Evolutionary conservation across 2,113 vertebrate genomes (phyloP).

Genomic region (Rhizomys pruinosus): DNA sequence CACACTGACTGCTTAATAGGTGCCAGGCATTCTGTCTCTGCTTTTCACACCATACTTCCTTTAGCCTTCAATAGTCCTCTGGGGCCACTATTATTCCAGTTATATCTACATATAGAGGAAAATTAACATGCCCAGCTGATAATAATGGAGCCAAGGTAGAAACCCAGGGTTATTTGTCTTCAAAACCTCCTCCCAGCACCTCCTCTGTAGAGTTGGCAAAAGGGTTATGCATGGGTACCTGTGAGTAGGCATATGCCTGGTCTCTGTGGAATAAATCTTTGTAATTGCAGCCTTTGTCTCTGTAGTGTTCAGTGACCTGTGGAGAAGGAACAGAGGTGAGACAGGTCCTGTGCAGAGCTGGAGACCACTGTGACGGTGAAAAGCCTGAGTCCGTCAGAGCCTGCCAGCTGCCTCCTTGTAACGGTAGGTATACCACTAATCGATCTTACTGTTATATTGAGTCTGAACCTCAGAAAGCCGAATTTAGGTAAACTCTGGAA

Average conservation of each 20-base stretch:
- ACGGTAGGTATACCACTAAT: constrained; percentile 86
- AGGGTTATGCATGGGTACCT: not conserved
- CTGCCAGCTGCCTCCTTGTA: constrained; percentile 91
- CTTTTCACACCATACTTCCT: too few species aligned
- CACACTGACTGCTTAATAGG: too few species aligned
- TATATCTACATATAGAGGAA: not conserved
- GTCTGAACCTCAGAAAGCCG: not conserved
- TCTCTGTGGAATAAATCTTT: not conserved
- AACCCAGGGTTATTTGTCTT: not conserved
- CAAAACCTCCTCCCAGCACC: not conserved
- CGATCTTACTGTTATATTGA: accelerated
- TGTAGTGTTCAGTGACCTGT: constrained; percentile 95
- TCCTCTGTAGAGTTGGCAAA: not conserved
- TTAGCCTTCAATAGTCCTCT: too few species aligned
- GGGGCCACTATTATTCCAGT: too few species aligned
- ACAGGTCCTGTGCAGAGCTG: constrained; percentile 90
- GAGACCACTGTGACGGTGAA: constrained; percentile 91
- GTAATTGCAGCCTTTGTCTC: constrained; percentile 41
- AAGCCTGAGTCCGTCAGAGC: constrained; percentile 88
- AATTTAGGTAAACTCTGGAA: not conserved
- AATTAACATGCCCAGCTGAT: not conserved
- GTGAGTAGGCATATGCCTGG: accelerated
- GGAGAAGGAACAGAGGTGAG: constrained; percentile 93
- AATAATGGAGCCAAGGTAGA: not conserved
- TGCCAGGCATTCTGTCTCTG: too few species aligned